A percentile compares a stretch with the other conserved stretches of the same genome.
Conservation (phyloP, 2,888 invertebrate species). For the Melolontha melolontha region DNA sequence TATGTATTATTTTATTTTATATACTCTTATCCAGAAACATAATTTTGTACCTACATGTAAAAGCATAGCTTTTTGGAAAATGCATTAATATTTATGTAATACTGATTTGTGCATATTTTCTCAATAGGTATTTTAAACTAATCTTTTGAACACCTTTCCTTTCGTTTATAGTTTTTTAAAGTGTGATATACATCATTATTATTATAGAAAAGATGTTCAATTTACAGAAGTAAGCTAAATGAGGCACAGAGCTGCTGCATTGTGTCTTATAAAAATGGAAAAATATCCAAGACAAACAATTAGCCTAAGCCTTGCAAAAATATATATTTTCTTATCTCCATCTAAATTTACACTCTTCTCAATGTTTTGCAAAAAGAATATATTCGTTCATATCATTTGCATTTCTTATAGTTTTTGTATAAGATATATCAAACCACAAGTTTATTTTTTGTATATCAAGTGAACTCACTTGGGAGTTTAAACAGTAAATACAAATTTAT, state of each 20-base stretch:
- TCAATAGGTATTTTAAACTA: constrained; percentile 6
- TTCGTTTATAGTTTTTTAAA: neutral
- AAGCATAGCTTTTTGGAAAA: constrained; percentile 19
- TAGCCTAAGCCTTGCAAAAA: constrained; percentile 42
- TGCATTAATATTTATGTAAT: constrained; percentile 20
- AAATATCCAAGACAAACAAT: constrained; percentile 9
- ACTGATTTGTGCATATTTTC: constrained; percentile 36
- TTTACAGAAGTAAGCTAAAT: neutral
- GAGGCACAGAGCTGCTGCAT: neutral
- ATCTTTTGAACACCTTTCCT: neutral
- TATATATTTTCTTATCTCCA: constrained; percentile 30
- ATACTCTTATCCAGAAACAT: constrained; percentile 7
- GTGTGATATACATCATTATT: neutral
- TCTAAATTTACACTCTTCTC: constrained; percentile 9
- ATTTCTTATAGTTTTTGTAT: neutral
- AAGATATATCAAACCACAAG: neutral
- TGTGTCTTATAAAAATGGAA: constrained; percentile 7
- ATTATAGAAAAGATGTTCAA: constrained; percentile 2
- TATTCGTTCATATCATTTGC: neutral
- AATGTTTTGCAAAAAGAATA: constrained; percentile 3
- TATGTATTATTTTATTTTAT: neutral
- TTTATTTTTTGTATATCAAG: neutral
- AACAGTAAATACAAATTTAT: too few relatives aligned
- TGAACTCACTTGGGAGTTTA: too few relatives aligned
- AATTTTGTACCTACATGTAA: constrained; percentile 19